A percentile compares a stretch with the other conserved stretches of the same genome.
phyloP scores from a whole-genome alignment of 2,113 vertebrate genomes.

The Quiscalus mexicanus region DNA sequence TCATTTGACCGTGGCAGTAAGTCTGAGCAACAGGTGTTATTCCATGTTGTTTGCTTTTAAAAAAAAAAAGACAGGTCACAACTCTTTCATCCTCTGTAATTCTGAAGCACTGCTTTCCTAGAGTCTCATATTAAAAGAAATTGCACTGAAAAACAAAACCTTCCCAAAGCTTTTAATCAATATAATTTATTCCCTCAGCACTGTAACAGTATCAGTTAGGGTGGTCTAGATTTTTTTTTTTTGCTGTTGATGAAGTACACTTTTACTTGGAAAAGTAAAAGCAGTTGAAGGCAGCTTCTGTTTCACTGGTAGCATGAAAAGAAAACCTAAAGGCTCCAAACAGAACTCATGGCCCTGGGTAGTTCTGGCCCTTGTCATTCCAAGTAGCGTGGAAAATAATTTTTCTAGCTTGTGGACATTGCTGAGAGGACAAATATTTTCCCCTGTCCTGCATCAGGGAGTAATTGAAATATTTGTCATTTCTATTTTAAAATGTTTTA shows the following conservation, averaged over 20 bases:
- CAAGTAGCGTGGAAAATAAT: not conserved
- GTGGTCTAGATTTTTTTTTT: not conserved
- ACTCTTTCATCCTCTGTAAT: not conserved
- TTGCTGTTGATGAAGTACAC: not conserved
- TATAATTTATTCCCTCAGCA: not conserved
- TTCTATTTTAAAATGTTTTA: not conserved
- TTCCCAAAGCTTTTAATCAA: not conserved
- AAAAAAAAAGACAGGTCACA: fast-evolving
- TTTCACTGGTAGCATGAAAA: not conserved
- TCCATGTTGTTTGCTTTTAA: not conserved
- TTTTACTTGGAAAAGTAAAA: not conserved
- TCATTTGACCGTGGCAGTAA: not conserved
- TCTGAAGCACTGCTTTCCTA: not conserved
- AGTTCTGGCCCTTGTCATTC: fast-evolving
- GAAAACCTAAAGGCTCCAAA: not conserved
- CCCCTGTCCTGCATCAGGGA: not conserved
- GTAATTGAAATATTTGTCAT: not conserved
- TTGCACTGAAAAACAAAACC: not conserved
- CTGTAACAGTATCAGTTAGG: not conserved
- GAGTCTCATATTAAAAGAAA: not conserved
- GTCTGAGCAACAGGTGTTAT: not conserved
- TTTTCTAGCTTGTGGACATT: not conserved
- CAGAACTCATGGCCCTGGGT: not conserved
- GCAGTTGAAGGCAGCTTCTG: not conserved
- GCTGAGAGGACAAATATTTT: not conserved